Evolutionary conservation across 2,797 vertebrate genomes (phyloP), one percentile per base, ranked within the genome.

Genomic region (Leuciscus waleckii): DNA sequence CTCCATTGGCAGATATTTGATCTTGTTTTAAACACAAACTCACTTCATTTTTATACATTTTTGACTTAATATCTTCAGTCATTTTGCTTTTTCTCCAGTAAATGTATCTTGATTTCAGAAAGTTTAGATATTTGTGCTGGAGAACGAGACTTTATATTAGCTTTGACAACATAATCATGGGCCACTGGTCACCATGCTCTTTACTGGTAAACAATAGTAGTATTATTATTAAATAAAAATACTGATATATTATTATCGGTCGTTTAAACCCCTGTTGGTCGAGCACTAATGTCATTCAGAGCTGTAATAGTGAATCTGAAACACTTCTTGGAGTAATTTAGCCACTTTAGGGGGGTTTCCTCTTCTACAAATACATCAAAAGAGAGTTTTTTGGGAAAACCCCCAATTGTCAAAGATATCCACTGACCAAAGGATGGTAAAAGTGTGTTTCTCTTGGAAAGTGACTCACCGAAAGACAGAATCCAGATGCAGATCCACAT

Each of bases 391-490:
- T 74, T 79, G 21, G 51, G 58, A 32, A 65, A 79, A 8, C 1
- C 37, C 39, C 81, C n/a, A 71, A 76, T 83, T 63, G 35, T 65
- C 39, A 69, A 76, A 87, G 58, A 56, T 46, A 54, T 39, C 70
- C 11, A 2, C 73, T 71, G 49, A 69, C 70, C 51, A 49, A 69
- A 63, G 71, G 35, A 39, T 26, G 17, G 51, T 21, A n/a, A 73
- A 75, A 74, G 77, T 11, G 54, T 32, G 69, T 73, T 21, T 54
- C 51, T 29, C 77, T 83, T 29, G 77, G 61, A 83, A 67, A 65
- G 56, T n/a, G 73, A 81, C 87, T 88, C 86, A 88, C 87, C 85
- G 58, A 56, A 80, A 61, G 74, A 68, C 10, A 51, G 19, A 51
- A 78, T 65, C 56, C 51, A 70, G 65, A 65, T 79, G 39, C 76